A percentile compares a stretch with the other conserved stretches of the same genome.
phyloP scores from a whole-genome alignment of 1,140 invertebrate genomes.

The Drosophila nigrodunni region DNA sequence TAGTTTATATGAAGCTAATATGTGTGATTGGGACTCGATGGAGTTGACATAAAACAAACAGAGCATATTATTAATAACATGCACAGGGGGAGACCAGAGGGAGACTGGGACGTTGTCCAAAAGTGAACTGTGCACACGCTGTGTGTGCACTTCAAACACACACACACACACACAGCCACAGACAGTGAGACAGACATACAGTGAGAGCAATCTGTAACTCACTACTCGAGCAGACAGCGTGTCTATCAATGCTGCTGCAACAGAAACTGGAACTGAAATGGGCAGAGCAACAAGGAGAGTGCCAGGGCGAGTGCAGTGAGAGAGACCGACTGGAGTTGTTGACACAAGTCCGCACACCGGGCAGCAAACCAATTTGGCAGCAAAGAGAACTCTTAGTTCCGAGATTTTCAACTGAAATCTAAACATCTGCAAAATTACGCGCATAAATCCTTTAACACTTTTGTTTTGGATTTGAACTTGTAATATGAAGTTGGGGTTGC shows the following conservation, averaged over 20 bases:
- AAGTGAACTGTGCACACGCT: slow-evolving; percentile 77
- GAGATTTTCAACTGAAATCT: slow-evolving; percentile 56
- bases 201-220: neutral
- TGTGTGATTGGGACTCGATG: slow-evolving; percentile 10
- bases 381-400: slow-evolving; percentile 18
- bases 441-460: slow-evolving; percentile 83
- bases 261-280: slow-evolving; percentile 4
- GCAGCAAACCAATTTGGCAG: slow-evolving; percentile 63
- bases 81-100: slow-evolving; percentile 34
- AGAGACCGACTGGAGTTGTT: slow-evolving; percentile 44
- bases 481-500: slow-evolving; percentile 63
- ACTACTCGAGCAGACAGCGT: slow-evolving; percentile 60
- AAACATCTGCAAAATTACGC: no score
- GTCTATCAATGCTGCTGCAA: slow-evolving; percentile 67
- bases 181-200: no score
- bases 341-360: slow-evolving; percentile 71
- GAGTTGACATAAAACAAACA: slow-evolving; percentile 79
- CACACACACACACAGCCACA: slow-evolving; percentile 22
- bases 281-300: slow-evolving; percentile 12
- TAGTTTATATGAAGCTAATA: slow-evolving; percentile 18
- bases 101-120: slow-evolving; percentile 39
- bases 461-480: slow-evolving; percentile 31
- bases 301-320: neutral
- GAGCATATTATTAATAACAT: slow-evolving; percentile 53
- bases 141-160: slow-evolving; percentile 59